Evolutionary conservation across 53 echinoderm and acorn worm genomes (phyloP).

Genomic region (Luidia sarsii): DNA sequence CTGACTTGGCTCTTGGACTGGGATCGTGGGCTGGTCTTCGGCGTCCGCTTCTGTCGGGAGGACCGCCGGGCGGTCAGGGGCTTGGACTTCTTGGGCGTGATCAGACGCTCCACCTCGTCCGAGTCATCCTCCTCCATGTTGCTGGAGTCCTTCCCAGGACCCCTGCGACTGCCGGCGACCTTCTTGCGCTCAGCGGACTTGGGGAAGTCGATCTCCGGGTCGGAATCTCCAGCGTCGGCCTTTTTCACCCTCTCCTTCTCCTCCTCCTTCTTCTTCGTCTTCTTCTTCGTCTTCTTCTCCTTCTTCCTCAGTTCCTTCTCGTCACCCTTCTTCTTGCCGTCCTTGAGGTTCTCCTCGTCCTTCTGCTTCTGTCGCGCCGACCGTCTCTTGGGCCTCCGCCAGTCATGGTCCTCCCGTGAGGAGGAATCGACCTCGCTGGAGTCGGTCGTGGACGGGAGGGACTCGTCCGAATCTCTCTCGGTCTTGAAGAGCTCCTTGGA

Average conservation of each 20-base stretch:
- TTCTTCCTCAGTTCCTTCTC: conserved; percentile 28
- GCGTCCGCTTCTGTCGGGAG: conserved; percentile 3
- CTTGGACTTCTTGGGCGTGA: conserved; percentile 35
- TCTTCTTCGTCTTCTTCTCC: conserved; percentile 33
- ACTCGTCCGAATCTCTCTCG: not conserved
- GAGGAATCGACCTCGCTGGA: conserved; percentile 11
- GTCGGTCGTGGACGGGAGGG: not conserved
- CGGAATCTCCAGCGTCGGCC: conserved; percentile 32
- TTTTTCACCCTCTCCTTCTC: conserved; percentile 48
- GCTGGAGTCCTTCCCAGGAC: conserved; percentile 65
- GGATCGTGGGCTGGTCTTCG: not conserved
- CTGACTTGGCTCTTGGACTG: conserved; percentile 25
- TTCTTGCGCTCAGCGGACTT: conserved; percentile 29
- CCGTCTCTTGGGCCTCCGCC: not conserved
- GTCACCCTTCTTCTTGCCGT: conserved; percentile 17
- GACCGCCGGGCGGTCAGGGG: not conserved
- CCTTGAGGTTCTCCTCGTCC: conserved; percentile 4
- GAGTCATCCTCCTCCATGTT: conserved; percentile 58
- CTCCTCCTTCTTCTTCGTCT: not conserved
- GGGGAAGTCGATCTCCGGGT: conserved; percentile 64
- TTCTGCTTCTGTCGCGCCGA: conserved; percentile 8
- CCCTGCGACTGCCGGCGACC: not conserved
- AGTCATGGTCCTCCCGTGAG: conserved; percentile 9
- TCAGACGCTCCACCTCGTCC: conserved; percentile 11
- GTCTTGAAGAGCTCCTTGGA: conserved; percentile 14